Evolutionary conservation across 30 jellyfish, hydroid and myxozoan genomes (phyloP).

Genomic region (Clytia hemisphaerica): DNA sequence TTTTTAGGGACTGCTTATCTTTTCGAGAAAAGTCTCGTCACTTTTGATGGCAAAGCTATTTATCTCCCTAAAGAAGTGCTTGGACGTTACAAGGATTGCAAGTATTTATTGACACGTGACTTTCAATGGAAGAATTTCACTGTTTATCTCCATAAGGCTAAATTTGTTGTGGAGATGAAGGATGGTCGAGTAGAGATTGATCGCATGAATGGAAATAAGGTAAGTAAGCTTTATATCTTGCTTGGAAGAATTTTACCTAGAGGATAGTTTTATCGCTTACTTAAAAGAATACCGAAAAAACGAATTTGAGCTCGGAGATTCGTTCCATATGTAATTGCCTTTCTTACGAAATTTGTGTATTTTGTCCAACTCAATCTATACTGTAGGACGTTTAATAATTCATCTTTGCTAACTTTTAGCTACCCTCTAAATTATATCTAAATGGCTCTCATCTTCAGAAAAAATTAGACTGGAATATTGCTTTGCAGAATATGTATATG

Average conservation of each 20-base stretch:
- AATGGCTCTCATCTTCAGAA: too few relatives aligned
- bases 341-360: neutral
- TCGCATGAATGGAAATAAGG: conserved; percentile 3
- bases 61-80: conserved; percentile 28
- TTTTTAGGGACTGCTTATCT: conserved; percentile 80
- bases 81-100: conserved; percentile 18
- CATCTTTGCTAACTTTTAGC: neutral
- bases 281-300: too few relatives aligned
- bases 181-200: conserved; percentile 37
- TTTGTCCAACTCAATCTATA: neutral
- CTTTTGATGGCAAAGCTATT: conserved; percentile 84
- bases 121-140: conserved; percentile 62
- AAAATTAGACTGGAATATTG: too few relatives aligned
- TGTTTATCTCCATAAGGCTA: conserved; percentile 19
- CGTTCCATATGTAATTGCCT: too few relatives aligned
- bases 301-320: too few relatives aligned
- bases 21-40: conserved; percentile 49
- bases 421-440: neutral
- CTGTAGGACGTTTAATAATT: neutral
- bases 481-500: too few relatives aligned
- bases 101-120: conserved; percentile 73
- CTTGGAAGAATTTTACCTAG: too few relatives aligned
- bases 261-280: too few relatives aligned
- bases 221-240: neutral
- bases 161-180: conserved; percentile 37